Conservation (phyloP, 2,888 invertebrate species). For the Ariolimax columbianus region DNA sequence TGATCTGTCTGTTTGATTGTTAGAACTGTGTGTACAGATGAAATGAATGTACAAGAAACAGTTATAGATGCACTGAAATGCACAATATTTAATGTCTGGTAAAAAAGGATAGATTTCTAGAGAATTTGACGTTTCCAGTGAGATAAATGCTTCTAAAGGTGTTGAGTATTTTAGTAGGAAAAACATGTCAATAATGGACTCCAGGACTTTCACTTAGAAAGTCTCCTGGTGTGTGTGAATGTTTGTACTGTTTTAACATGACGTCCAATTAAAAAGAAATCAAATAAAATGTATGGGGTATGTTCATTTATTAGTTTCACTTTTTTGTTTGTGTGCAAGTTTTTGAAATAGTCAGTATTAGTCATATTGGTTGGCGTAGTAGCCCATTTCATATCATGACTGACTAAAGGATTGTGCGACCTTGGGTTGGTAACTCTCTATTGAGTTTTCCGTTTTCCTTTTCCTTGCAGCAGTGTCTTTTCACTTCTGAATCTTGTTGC, state of each 20-base stretch:
- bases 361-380: too few relatives aligned
- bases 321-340: not conserved
- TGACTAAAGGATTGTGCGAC: too few relatives aligned
- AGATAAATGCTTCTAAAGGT: not conserved
- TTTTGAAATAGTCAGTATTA: too few relatives aligned
- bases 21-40: too few relatives aligned
- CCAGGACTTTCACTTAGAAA: not conserved
- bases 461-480: too few relatives aligned
- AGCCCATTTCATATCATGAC: too few relatives aligned
- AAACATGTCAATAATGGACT: not conserved
- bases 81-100: not conserved
- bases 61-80: not conserved
- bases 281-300: not conserved
- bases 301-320: not conserved
- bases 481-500: too few relatives aligned
- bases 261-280: not conserved
- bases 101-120: not conserved
- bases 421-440: too few relatives aligned
- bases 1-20: too few relatives aligned
- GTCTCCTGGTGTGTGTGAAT: not conserved
- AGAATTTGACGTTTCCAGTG: not conserved
- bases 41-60: too few relatives aligned
- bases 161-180: not conserved
- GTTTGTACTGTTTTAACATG: not conserved
- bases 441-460: too few relatives aligned